These are phyloP conservation scores for Magallana gigas DNA, from an alignment of 1,140 invertebrate species.

Conservation along the genomic window DNA sequence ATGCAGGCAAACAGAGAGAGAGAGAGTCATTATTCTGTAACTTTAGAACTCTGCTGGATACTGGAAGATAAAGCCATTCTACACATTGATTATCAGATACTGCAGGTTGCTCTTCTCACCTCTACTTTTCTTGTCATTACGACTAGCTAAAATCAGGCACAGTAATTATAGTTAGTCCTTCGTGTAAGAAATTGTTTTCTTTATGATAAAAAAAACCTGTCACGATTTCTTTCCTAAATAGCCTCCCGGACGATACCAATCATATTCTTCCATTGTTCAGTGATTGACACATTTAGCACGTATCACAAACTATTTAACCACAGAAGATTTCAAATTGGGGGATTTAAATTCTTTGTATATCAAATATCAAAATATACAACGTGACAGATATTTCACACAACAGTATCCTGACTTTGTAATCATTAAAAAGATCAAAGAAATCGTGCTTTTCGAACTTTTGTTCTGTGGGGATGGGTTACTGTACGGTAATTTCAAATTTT, in stretches of 20 bases:
- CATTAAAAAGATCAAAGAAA: background rate
- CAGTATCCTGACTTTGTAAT: too few species aligned
- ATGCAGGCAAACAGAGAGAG: background rate
- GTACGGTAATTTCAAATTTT: too few species aligned
- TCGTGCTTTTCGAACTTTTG: background rate
- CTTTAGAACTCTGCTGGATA: background rate
- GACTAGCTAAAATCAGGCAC: background rate
- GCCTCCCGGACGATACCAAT: too few species aligned
- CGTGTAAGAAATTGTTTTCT: background rate
- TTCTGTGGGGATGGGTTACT: background rate
- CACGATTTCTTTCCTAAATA: too few species aligned
- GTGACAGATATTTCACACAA: too few species aligned
- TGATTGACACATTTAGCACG: too few species aligned
- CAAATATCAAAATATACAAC: too few species aligned
- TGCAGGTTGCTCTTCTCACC: background rate
- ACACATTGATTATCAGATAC: background rate
- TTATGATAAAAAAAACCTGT: too few species aligned
- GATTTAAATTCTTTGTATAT: too few species aligned
- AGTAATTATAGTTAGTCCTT: background rate
- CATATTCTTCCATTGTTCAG: too few species aligned
- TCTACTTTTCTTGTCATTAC: background rate
- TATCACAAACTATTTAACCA: too few species aligned
- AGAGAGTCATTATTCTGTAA: background rate
- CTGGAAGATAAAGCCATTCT: conserved; percentile 39
- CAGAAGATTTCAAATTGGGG: too few species aligned